Evolutionary conservation across 2,797 vertebrate species (phyloP), one percentile per base, ranked within the genome.

Genomic region (Iguana delicatissima): DNA sequence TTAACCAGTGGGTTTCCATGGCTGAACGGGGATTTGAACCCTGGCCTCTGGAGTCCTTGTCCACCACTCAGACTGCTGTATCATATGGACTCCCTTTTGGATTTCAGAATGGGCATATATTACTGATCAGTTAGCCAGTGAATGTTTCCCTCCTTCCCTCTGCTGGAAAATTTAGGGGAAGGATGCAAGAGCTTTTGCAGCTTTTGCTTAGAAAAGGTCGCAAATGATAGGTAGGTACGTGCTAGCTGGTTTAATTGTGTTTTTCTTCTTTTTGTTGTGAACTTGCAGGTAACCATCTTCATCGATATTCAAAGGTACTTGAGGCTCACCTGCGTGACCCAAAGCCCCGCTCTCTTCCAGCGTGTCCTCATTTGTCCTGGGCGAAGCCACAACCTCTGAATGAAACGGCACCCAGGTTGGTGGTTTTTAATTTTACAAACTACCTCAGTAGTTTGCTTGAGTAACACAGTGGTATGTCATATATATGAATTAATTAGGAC

Each of bases 301-400:
- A 99, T 95, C 98, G 99, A 24, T 99, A 99, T 96, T 99, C 99
- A 52, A 99, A 99, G 96, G 99, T 99, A 89, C 97, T 99, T 0
- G 99, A 99, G 96, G 97, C 98, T 93, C 98, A 99, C 88, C 95
- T 99, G 90, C 99, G 99, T 84, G 98, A 99, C 89, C 98, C 99
- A 0, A 99, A 99, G 93, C 98, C 99, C 29, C 98, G 98, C 18
- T 98, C 99, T 35, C 98, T 99, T 32, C 99, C 99, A 1, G 99
- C 99, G 72, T 99, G 99, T 95, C 99, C 99, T 84, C 99, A 99
- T 91, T 96, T 99, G 88, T 99, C 99, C 4, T 99, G 99, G 99
- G 98, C 99, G 46, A 99, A 99, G 95, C 99, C 99, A 3, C 98
- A 99, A 97, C 99, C 99, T 7, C 96, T 99, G 89, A 99, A 99